These are phyloP conservation scores for Bradypodion ventrale DNA, from an alignment of 2,797 vertebrate genomes.

Conservation along the genomic window DNA sequence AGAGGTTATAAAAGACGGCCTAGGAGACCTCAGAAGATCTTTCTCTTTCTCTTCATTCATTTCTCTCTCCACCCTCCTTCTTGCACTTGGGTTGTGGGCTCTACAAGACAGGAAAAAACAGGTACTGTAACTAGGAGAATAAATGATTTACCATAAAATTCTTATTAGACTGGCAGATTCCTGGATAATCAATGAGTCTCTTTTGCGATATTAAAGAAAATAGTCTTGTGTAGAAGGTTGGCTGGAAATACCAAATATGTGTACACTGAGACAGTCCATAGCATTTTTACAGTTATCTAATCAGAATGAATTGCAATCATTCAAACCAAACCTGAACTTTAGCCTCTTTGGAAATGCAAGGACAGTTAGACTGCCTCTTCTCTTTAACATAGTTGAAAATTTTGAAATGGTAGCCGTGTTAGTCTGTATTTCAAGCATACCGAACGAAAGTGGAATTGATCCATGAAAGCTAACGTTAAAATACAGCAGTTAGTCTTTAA, in stretches of 20 bases:
- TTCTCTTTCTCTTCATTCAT: too few species aligned
- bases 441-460: too few species aligned
- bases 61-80: too few species aligned
- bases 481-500: too few species aligned
- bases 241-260: slow-evolving; percentile 21
- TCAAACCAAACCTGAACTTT: slow-evolving; percentile 48
- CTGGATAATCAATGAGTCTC: slow-evolving; percentile 11
- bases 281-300: slow-evolving; percentile 46
- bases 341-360: slow-evolving; percentile 43
- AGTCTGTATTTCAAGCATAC: too few species aligned
- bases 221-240: slow-evolving; percentile 1
- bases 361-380: slow-evolving; percentile 25
- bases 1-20: too few species aligned
- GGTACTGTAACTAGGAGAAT: not conserved
- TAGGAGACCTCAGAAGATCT: too few species aligned
- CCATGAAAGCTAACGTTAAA: too few species aligned
- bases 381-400: not conserved
- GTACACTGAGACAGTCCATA: slow-evolving; percentile 41
- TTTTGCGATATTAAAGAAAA: slow-evolving; percentile 7
- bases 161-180: slow-evolving; percentile 16
- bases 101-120: not conserved
- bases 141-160: slow-evolving; percentile 27
- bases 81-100: not conserved
- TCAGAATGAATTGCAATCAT: slow-evolving; percentile 48
- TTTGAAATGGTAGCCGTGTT: too few species aligned